A percentile compares a stretch with the other conserved stretches of the same genome.
Evolutionary conservation across 2,113 vertebrate species (phyloP).

Genomic region (Lontra canadensis): DNA sequence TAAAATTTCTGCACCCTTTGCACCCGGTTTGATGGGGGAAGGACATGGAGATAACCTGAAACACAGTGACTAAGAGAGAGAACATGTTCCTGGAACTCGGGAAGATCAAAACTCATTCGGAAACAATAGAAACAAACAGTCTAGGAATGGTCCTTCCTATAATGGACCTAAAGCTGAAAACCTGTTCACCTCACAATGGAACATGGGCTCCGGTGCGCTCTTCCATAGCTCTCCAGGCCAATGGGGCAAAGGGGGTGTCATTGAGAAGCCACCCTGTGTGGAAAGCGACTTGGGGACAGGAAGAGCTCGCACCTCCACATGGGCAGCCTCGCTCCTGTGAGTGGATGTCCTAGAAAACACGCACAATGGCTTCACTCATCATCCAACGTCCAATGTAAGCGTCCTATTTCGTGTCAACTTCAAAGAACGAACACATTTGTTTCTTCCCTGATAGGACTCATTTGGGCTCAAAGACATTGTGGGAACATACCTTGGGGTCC

Average conservation of each 20-base stretch:
- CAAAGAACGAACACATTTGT: rapidly evolving
- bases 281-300: not conserved
- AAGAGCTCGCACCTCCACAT: rapidly evolving
- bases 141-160: not conserved
- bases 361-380: rapidly evolving
- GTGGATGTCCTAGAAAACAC: not conserved
- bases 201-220: rapidly evolving
- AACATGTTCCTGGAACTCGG: not conserved
- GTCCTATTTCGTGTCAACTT: rapidly evolving
- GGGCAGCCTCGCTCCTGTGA: not conserved
- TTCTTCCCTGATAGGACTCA: rapidly evolving
- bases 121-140: not conserved
- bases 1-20: too few species aligned
- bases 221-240: rapidly evolving
- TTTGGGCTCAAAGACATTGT: not conserved
- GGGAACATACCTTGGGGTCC: not conserved
- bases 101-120: not conserved
- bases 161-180: not conserved
- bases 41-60: not conserved
- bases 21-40: not conserved
- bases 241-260: too few species aligned
- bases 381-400: rapidly evolving
- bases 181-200: too few species aligned
- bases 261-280: rapidly evolving
- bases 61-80: not conserved